phyloP scores from a whole-genome alignment of 2,797 vertebrate species.

The Tragelaphus oryx region DNA sequence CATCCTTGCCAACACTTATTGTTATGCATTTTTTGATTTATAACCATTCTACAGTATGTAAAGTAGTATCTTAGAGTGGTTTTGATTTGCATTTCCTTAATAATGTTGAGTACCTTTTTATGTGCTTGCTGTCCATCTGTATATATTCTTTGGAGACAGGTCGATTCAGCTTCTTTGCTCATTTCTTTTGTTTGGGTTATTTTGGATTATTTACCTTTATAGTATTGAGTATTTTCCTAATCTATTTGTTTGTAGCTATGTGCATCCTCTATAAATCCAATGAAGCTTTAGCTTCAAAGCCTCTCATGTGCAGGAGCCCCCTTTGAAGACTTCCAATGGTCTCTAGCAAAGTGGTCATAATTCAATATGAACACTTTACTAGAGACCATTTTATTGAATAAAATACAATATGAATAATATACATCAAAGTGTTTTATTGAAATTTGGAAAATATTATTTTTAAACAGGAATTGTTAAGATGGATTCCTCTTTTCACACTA shows the following conservation, averaged over 20 bases:
- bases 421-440: background rate
- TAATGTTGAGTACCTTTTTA: background rate
- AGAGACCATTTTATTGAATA: background rate
- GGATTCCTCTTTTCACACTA: background rate
- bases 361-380: too few relatives aligned
- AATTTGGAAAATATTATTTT: background rate
- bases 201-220: background rate
- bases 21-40: background rate
- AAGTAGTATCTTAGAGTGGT: background rate
- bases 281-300: background rate
- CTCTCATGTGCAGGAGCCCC: background rate
- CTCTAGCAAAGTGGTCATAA: background rate
- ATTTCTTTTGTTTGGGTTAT: background rate
- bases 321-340: background rate
- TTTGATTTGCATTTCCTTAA: constrained; percentile 1
- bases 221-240: background rate
- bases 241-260: background rate
- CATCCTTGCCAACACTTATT: background rate
- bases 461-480: background rate
- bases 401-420: background rate
- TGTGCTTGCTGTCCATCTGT: background rate
- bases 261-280: background rate
- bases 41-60: background rate
- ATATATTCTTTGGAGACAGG: background rate
- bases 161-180: background rate